Evolutionary conservation across 2,113 vertebrate genomes (phyloP), one percentile per base, ranked within the genome.

Genomic region (Acanthochromis polyacanthus): DNA sequence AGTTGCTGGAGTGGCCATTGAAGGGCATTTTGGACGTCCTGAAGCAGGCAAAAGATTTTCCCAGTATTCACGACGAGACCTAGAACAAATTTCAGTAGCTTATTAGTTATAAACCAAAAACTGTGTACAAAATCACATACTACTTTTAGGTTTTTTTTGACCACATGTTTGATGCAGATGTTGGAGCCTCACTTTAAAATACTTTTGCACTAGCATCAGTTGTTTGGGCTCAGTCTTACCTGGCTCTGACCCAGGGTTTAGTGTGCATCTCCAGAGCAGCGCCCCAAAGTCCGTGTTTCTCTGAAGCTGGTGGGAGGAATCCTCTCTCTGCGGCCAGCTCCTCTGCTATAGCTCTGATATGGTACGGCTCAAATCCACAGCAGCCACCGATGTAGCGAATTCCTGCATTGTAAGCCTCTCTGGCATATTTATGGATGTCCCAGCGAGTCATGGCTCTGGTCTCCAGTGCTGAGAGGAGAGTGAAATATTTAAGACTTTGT

Each of bases 361-460:
- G 97, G 69, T 98, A 99, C 0, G 97, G 93, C 89, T 98, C 97
- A 81, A 98, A 98, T 46, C 97, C 97, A 80, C 97, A 99, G 93
- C 97, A 99, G 36, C 97, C 97, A 0, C 97, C 97, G 4, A 99
- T 98, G 86, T 85, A 97, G 55, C 94, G 91, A 81, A 99, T 91
- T 8, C 97, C 97, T 45, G 95, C 87, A 4, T 95, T 87, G 79
- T 97, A 96, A 50, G 96, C 96, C 48, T 95, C 94, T 82, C 96
- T 93, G 76, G 96, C 94, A 0, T 96, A 96, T 71, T 92, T 96
- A 32, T 97, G 96, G 61, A 96, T 79, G 68, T 96, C 96, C 96
- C 96, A 97, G 66, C 97, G 94, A 20, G 95, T 96, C 7, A 92
- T 61, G 48, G 95, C 91, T 93, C 96, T 94, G 81, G 95, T 94